phyloP scores from a whole-genome alignment of 2,113 vertebrate genomes.

The Pleuronectes platessa region DNA sequence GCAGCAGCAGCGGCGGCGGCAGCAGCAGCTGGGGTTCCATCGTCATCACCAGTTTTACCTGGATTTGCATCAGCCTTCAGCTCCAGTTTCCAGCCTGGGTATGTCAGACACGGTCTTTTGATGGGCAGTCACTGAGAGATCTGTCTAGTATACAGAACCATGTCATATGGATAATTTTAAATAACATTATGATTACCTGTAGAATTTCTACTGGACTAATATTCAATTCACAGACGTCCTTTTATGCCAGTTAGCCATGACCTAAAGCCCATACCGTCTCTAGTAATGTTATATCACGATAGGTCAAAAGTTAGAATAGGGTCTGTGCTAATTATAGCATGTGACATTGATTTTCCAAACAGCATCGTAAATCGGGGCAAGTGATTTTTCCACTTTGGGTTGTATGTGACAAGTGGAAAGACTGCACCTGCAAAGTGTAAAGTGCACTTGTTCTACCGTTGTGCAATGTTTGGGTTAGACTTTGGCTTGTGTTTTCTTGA shows the following conservation, averaged over 20 bases:
- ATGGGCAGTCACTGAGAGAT: neutral
- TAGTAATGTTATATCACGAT: neutral
- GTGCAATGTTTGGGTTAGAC: neutral
- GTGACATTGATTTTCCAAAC: conserved; percentile 6
- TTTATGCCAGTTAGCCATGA: neutral
- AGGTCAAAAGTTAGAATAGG: neutral
- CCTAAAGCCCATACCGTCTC: neutral
- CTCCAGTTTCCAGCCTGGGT: conserved; percentile 95
- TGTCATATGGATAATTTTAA: neutral
- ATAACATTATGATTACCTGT: neutral
- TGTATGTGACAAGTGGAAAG: conserved; percentile 15
- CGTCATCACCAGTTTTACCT: conserved; percentile 91
- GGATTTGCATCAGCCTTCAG: conserved; percentile 97
- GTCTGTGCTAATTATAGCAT: neutral
- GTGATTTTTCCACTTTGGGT: conserved; percentile 29
- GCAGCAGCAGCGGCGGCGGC: conserved; percentile 74
- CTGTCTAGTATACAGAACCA: neutral
- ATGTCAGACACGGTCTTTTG: conserved; percentile 65
- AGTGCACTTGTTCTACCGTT: conserved; percentile 11
- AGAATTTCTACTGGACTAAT: neutral
- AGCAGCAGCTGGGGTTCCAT: conserved; percentile 81
- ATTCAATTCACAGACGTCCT: neutral
- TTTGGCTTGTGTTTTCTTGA: conserved; percentile 15
- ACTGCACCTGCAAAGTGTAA: conserved; percentile 8
- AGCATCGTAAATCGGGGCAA: conserved; percentile 26